A percentile compares a stretch with the other conserved stretches of the same genome.
phyloP scores from a whole-genome alignment of 2,113 vertebrate genomes.

The Ahaetulla prasina region DNA sequence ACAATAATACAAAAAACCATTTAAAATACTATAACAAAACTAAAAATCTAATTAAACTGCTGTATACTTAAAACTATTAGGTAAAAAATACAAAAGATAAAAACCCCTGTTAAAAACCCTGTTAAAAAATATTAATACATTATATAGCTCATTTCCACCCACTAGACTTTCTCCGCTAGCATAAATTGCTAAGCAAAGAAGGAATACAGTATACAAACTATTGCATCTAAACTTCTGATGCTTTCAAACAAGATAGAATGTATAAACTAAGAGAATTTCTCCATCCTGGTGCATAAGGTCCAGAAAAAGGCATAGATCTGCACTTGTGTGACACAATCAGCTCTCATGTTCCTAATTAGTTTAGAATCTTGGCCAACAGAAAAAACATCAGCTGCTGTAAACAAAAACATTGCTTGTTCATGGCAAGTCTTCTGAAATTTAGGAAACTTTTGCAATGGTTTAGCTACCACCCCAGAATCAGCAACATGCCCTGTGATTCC shows the following conservation, averaged over 20 bases:
- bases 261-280: neutral
- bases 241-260: neutral
- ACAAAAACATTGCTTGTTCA: neutral
- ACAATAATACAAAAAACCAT: no score
- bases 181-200: neutral
- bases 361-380: neutral
- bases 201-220: neutral
- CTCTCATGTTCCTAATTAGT: neutral
- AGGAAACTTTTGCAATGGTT: neutral
- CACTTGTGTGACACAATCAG: neutral
- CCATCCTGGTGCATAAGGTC: neutral
- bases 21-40: no score
- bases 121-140: neutral
- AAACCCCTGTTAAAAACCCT: no score
- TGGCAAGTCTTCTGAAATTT: neutral
- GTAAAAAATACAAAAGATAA: no score
- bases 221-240: neutral
- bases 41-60: no score
- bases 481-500: neutral
- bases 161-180: neutral
- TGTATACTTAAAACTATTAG: no score
- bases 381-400: neutral
- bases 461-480: neutral
- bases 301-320: neutral
- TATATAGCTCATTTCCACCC: neutral